phyloP scores from a whole-genome alignment of 2,113 vertebrate genomes.

The Lota lota region DNA sequence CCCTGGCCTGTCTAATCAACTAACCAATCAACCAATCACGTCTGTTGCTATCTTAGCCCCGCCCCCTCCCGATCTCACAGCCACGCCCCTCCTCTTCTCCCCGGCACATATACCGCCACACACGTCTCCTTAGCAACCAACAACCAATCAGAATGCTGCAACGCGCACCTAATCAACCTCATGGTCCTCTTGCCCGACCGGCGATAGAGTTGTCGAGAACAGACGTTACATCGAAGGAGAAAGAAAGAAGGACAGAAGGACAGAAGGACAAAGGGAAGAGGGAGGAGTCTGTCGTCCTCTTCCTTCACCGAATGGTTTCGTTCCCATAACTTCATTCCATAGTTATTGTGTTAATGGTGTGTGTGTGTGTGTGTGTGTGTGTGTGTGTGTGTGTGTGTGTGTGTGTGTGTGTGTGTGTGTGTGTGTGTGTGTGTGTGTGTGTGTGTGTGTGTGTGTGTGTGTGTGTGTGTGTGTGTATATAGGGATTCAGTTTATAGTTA shows the following conservation, averaged over 20 bases:
- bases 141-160: conserved; percentile 60
- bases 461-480: too few relatives aligned
- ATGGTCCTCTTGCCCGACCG: not conserved
- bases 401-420: too few relatives aligned
- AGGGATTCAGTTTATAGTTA: too few relatives aligned
- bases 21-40: conserved; percentile 22
- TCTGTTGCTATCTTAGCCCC: conserved; percentile 3
- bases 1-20: conserved; percentile 33
- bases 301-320: conserved; percentile 31
- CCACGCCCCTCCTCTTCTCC: not conserved
- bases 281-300: not conserved
- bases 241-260: conserved; percentile 34
- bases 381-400: not conserved
- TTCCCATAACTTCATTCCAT: not conserved
- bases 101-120: conserved; percentile 29
- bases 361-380: not conserved
- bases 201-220: not conserved
- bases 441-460: conserved; percentile 10
- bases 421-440: too few relatives aligned
- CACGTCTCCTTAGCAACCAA: conserved; percentile 21
- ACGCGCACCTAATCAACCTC: conserved; percentile 20
- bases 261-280: conserved; percentile 3
- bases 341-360: too few relatives aligned
- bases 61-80: not conserved
- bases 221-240: conserved; percentile 11